Conservation (phyloP, 2,888 invertebrate species). For the Acanthosepion esculentum region DNA sequence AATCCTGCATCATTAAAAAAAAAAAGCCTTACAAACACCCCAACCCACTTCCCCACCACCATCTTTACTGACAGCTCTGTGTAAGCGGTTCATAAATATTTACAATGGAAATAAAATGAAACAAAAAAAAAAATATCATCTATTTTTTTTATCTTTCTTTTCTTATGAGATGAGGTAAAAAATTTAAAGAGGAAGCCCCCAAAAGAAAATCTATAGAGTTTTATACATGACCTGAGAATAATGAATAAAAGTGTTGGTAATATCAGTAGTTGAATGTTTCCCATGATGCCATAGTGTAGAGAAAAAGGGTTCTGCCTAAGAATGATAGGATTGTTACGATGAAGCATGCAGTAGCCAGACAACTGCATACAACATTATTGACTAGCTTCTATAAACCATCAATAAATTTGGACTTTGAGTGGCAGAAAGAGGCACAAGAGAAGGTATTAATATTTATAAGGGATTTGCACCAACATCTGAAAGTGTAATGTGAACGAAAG, state of each 20-base stretch:
- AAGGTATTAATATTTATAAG: neutral
- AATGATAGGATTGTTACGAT: neutral
- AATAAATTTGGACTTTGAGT: conserved; percentile 15
- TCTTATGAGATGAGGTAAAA: too few relatives aligned
- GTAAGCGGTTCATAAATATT: too few relatives aligned
- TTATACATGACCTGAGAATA: neutral
- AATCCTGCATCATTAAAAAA: too few relatives aligned
- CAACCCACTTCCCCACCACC: neutral
- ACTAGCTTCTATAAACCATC: neutral
- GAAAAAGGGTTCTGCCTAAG: neutral
- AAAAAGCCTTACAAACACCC: neutral
- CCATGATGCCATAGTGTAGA: neutral
- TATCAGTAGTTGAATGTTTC: neutral
- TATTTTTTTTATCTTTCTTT: too few relatives aligned
- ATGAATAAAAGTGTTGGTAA: conserved; percentile 18
- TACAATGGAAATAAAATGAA: too few relatives aligned
- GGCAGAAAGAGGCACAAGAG: neutral
- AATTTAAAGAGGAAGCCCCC: too few relatives aligned
- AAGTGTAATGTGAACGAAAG: conserved; percentile 25
- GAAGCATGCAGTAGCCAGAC: conserved; percentile 33
- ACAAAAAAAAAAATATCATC: too few relatives aligned
- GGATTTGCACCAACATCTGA: neutral
- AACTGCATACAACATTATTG: neutral
- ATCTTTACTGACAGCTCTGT: too few relatives aligned
- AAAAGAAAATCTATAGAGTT: neutral